Percentiles rank a stretch among this genome's conserved stretches.
phyloP scores from a whole-genome alignment of 2,113 vertebrate genomes.

The Todiramphus chloris region DNA sequence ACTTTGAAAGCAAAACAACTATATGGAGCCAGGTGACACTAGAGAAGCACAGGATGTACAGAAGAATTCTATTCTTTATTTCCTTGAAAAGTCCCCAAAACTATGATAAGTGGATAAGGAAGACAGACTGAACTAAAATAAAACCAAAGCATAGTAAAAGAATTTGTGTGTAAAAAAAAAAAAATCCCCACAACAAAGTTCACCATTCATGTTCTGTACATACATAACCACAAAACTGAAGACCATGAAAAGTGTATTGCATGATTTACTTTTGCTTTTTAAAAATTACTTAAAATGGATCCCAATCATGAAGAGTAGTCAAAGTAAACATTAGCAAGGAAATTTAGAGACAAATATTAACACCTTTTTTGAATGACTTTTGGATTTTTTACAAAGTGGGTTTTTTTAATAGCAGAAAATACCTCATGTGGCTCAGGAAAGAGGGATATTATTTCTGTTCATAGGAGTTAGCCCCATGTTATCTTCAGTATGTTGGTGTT shows the following conservation, averaged over 20 bases:
- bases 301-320: neutral
- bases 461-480: neutral
- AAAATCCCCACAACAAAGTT: neutral
- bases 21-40: neutral
- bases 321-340: neutral
- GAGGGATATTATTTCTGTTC: neutral
- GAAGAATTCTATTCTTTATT: neutral
- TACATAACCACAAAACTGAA: neutral
- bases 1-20: neutral
- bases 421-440: neutral
- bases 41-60: neutral
- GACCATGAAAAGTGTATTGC: neutral
- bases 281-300: neutral
- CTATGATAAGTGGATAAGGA: neutral
- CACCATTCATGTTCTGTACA: neutral
- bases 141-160: neutral
- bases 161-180: neutral
- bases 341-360: neutral
- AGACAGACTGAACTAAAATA: neutral
- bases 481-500: neutral
- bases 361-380: neutral
- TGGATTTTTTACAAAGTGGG: neutral
- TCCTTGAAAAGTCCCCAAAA: neutral
- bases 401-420: neutral
- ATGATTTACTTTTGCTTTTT: neutral